These are phyloP conservation scores for Metacarcinus magister DNA, from an alignment of 2,888 invertebrate genomes.

Conservation along the genomic window DNA sequence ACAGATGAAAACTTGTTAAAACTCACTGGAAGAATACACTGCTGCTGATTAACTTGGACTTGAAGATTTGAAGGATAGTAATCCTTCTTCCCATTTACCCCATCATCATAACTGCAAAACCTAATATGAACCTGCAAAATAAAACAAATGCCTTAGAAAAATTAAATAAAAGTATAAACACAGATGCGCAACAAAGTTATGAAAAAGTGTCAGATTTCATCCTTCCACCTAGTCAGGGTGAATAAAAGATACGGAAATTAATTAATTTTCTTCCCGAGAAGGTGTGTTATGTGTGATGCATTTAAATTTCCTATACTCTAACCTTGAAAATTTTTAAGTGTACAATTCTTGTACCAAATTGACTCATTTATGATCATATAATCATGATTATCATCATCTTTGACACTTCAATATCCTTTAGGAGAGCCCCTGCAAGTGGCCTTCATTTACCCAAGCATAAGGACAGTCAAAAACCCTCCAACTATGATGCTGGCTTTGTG, in stretches of 20 bases:
- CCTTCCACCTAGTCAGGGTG: neutral
- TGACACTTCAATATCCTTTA: too few species aligned
- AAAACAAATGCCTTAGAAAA: neutral
- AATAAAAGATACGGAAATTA: neutral
- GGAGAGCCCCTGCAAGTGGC: too few species aligned
- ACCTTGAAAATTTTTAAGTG: too few species aligned
- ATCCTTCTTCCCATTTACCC: neutral
- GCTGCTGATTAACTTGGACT: neutral
- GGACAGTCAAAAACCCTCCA: too few species aligned
- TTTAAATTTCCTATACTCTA: too few species aligned
- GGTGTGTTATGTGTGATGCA: neutral
- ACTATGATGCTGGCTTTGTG: too few species aligned
- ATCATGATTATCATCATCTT: too few species aligned
- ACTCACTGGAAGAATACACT: neutral
- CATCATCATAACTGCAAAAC: neutral
- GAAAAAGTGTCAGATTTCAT: neutral
- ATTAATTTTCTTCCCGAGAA: neutral
- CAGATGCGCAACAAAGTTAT: neutral
- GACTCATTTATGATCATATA: too few species aligned
- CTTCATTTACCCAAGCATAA: too few species aligned
- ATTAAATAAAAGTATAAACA: neutral
- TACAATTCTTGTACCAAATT: too few species aligned
- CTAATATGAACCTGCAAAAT: constrained; percentile 9
- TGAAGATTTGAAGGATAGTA: neutral
- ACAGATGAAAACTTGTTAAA: neutral